phyloP scores from a whole-genome alignment of 1,140 invertebrate genomes.

The Archivesica marissinica region DNA sequence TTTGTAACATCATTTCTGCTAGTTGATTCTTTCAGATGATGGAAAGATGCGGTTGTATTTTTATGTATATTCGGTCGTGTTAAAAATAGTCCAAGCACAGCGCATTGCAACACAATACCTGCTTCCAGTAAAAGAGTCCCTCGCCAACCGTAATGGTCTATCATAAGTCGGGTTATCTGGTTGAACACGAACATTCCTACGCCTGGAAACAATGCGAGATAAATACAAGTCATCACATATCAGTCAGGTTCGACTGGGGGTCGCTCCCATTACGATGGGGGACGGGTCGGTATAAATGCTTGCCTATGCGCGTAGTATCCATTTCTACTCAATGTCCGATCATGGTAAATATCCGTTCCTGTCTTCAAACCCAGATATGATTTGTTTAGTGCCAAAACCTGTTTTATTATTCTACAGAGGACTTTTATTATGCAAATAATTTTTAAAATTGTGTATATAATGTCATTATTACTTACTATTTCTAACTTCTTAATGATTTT shows the following conservation, averaged over 20 bases:
- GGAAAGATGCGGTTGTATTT: not conserved
- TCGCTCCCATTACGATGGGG: not conserved
- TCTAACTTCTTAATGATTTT: too few species aligned
- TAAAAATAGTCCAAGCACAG: slow-evolving; percentile 11
- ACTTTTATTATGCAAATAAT: too few species aligned
- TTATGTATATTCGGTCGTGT: not conserved
- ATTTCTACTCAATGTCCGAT: too few species aligned
- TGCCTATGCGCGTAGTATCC: too few species aligned
- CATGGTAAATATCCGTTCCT: too few species aligned
- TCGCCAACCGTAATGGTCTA: slow-evolving; percentile 33
- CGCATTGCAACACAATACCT: slow-evolving; percentile 17
- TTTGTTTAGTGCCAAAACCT: too few species aligned
- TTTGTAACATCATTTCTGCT: not conserved
- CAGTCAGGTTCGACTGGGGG: not conserved
- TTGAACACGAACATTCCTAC: slow-evolving; percentile 43
- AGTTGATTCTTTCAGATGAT: not conserved
- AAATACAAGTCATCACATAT: not conserved
- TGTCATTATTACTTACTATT: too few species aligned
- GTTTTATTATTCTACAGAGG: too few species aligned
- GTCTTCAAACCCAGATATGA: too few species aligned
- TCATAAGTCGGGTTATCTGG: slow-evolving; percentile 2
- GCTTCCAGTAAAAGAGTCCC: slow-evolving; percentile 24
- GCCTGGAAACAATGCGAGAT: not conserved
- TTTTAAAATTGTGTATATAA: too few species aligned
- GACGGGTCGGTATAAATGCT: too few species aligned